A percentile compares a stretch with the other conserved stretches of the same genome.
These are phyloP conservation scores for Sitobion miscanthi DNA, from an alignment of 1,140 invertebrate genomes.

Conservation along the genomic window DNA sequence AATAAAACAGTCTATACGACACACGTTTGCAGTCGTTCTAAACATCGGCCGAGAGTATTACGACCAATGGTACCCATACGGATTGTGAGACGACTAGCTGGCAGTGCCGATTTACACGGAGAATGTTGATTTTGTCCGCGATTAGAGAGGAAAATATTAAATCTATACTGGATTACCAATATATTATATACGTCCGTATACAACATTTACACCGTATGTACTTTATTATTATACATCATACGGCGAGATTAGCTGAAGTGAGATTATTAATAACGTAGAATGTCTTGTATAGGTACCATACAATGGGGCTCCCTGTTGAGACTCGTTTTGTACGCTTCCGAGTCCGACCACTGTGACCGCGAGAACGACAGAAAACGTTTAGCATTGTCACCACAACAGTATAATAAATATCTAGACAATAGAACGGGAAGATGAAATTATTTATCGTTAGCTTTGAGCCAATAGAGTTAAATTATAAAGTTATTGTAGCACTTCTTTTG, in stretches of 20 bases:
- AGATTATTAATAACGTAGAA: slow-evolving; percentile 13
- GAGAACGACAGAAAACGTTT: slow-evolving; percentile 6
- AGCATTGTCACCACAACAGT: neutral
- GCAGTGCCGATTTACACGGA: neutral
- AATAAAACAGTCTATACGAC: neutral
- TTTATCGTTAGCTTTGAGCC: neutral
- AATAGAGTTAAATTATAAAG: neutral
- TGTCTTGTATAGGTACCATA: neutral
- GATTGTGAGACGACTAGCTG: neutral
- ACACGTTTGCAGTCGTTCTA: neutral
- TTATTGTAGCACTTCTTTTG: neutral
- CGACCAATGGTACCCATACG: neutral
- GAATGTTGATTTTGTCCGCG: neutral
- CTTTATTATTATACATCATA: neutral
- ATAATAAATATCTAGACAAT: slow-evolving; percentile 17
- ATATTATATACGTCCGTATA: neutral
- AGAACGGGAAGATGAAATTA: neutral
- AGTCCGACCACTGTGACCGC: slow-evolving; percentile 1
- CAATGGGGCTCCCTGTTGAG: neutral
- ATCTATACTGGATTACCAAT: neutral
- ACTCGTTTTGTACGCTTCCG: neutral
- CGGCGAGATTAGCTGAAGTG: neutral
- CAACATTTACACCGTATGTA: neutral
- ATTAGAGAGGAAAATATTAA: neutral
- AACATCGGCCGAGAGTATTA: neutral